Percentiles rank a stretch among this genome's conserved stretches.
phyloP scores from a whole-genome alignment of 2,888 invertebrate genomes.

The Papilio elwesi region DNA sequence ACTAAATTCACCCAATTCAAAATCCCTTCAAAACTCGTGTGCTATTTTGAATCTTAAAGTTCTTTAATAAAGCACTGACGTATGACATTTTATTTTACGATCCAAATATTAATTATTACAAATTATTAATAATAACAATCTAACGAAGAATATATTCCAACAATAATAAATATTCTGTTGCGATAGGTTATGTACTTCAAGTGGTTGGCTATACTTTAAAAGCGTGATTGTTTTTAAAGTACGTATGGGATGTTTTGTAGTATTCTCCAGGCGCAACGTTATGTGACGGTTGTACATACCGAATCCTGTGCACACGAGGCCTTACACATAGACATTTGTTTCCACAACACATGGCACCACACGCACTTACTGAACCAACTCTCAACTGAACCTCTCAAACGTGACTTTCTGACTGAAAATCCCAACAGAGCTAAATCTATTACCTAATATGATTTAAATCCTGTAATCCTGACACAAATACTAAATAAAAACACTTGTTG shows the following conservation, averaged over 20 bases:
- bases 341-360: not conserved
- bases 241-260: not conserved
- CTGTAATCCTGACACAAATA: not conserved
- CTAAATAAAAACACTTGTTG: conserved; percentile 17
- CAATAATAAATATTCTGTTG: not conserved
- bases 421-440: not conserved
- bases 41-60: too few species aligned
- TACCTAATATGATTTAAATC: too few species aligned
- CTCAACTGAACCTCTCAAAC: too few species aligned
- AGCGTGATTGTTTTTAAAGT: not conserved
- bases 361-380: not conserved
- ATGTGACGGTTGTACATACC: not conserved
- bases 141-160: too few species aligned
- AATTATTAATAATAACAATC: not conserved
- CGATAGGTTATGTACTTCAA: not conserved
- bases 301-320: not conserved
- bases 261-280: too few species aligned
- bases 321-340: not conserved
- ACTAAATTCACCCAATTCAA: too few species aligned
- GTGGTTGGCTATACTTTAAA: not conserved
- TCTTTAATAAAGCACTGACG: too few species aligned
- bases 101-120: not conserved
- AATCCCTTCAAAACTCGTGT: too few species aligned
- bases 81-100: not conserved
- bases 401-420: not conserved